Conservation (phyloP, 2,888 invertebrate species). For the Apomyelois bistriatella region DNA sequence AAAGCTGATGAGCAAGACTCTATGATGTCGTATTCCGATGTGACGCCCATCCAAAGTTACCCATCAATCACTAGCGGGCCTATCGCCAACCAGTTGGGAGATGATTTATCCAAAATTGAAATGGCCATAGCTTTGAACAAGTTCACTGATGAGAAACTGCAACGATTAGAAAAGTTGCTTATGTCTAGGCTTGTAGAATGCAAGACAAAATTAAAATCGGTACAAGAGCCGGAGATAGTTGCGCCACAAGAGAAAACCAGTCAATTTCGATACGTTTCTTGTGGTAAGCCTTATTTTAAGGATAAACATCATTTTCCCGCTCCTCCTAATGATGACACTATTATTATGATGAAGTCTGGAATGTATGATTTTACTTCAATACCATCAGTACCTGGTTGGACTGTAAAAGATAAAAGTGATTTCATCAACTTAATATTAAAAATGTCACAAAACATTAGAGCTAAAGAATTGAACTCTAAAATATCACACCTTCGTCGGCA, state of each 20-base stretch:
- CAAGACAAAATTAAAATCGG: constrained; percentile 40
- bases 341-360: constrained; percentile 47
- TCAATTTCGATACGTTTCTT: constrained; percentile 48
- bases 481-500: constrained; percentile 36
- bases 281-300: constrained; percentile 85
- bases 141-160: constrained; percentile 49
- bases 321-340: constrained; percentile 82
- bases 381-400: constrained; percentile 73
- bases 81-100: constrained; percentile 16
- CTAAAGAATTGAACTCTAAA: constrained; percentile 34
- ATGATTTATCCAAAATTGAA: constrained; percentile 38
- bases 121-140: constrained; percentile 56
- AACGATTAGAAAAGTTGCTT: constrained; percentile 48
- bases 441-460: constrained; percentile 41
- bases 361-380: constrained; percentile 71
- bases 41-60: constrained; percentile 20
- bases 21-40: constrained; percentile 7
- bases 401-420: constrained; percentile 76
- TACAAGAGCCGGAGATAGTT: constrained; percentile 6
- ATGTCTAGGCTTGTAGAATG: constrained; percentile 50
- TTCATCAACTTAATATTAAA: constrained; percentile 72
- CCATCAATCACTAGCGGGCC: constrained; percentile 15
- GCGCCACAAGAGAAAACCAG: constrained; percentile 25
- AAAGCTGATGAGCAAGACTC: constrained; percentile 25
- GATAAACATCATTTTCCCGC: constrained; percentile 73